These are phyloP conservation scores for Pluvianellus socialis DNA, from an alignment of 2,113 vertebrate species.

Conservation along the genomic window DNA sequence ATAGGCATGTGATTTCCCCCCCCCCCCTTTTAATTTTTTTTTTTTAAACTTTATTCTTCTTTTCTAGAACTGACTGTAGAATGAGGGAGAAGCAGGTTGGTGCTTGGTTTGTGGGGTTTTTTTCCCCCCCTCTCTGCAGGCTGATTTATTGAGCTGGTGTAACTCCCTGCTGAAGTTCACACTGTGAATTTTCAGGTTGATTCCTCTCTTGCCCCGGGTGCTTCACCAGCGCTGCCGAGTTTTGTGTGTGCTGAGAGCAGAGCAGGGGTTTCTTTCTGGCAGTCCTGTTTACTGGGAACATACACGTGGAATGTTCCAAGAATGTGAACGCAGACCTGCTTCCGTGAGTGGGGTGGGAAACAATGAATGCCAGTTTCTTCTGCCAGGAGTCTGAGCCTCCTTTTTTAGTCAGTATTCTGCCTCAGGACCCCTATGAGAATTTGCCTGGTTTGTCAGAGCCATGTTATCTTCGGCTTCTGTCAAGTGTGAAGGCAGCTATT, in stretches of 20 bases:
- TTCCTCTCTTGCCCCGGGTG: background rate
- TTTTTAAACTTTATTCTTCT: background rate
- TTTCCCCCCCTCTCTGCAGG: too few species aligned
- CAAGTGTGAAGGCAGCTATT: background rate
- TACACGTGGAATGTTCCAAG: background rate
- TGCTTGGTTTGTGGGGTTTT: background rate
- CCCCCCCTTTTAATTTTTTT: background rate
- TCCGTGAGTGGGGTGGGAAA: background rate
- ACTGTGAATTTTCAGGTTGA: fast-evolving
- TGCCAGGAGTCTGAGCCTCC: background rate
- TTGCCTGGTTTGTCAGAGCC: background rate
- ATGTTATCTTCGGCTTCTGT: background rate
- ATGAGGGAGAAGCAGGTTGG: background rate
- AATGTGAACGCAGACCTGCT: background rate
- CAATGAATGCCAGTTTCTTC: background rate
- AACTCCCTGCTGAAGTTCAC: background rate
- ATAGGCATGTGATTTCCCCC: background rate
- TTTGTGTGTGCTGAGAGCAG: background rate
- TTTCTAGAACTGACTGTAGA: too few species aligned
- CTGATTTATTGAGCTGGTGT: background rate
- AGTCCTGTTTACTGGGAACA: background rate
- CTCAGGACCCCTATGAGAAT: background rate
- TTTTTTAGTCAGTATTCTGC: background rate
- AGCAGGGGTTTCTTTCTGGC: background rate
- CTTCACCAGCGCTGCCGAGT: background rate